Evolutionary conservation across 2,113 vertebrate species (phyloP), one percentile per base, ranked within the genome.

Genomic region (Ellobius talpinus): DNA sequence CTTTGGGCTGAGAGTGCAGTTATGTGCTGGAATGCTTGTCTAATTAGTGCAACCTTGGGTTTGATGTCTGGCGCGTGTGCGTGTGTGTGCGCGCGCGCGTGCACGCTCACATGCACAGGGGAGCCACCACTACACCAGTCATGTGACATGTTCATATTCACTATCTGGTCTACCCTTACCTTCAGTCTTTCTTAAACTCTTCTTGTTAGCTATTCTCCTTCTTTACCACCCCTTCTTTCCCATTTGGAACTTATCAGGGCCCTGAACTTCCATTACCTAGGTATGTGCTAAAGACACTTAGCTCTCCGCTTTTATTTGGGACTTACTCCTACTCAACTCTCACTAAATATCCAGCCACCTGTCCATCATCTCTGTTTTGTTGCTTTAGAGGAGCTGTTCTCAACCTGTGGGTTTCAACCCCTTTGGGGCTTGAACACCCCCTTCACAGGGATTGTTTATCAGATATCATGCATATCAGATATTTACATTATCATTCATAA

Each of bases 261-360:
- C 29, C 10, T 81, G 26, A 3, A 11, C 31, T 84, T 94, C 74
- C 7, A 86, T 24, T 63, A 17, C 7, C 4, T 13, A 36, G 42
- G 47, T 84, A 72, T 52, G 39, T 72, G 21, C 23, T 55, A 5
- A 91, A 63, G 16, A 87, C 39, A 63, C 70, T 39, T 5, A 84
- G 26, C 73, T 84, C 3, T 94, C 21, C 26, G 31, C 61, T 24
- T 90, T 24, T 66, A 13, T 45, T 78, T 50, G 45, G 84, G 39
- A 66, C 13, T 63, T 3, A 12, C 11, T 13, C 31, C 13, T 26
- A 39, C 6, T 1, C 0, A 3, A 33, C 3, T 13, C 14, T 21
- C 58, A 76, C 52, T 73, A 52, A 42, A 73, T 70, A 70, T 42
- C 9, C 39, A 81, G 6, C 3, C 58, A 45, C 19, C 6, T 16